A percentile compares a stretch with the other conserved stretches of the same genome.
Evolutionary conservation across 35 echinoderm and acorn worm species (phyloP).

Genomic region (Amphiura filiformis): DNA sequence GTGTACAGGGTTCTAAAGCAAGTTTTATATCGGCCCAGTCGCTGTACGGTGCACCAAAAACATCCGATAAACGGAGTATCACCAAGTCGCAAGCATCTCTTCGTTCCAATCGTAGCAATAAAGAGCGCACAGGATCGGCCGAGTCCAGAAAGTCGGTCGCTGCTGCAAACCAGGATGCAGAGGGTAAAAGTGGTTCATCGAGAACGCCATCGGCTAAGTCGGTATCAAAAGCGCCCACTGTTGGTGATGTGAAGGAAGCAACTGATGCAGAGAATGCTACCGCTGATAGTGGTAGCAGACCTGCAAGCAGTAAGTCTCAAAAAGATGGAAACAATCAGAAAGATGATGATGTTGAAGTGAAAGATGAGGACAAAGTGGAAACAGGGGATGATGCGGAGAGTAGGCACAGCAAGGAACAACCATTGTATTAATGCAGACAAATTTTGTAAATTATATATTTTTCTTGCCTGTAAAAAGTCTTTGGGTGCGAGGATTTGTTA

Average conservation of each 20-base stretch:
- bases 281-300: not conserved
- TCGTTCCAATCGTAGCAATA: not conserved
- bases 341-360: not conserved
- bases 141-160: not conserved
- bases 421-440: too few species aligned
- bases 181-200: slow-evolving; percentile 8
- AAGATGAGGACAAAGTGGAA: not conserved
- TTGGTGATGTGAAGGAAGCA: not conserved
- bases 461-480: too few species aligned
- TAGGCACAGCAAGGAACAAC: too few species aligned
- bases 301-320: not conserved
- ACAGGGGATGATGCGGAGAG: too few species aligned
- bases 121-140: slow-evolving; percentile 9
- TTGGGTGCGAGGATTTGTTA: too few species aligned
- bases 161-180: slow-evolving; percentile 1
- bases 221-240: not conserved
- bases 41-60: not conserved
- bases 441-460: too few species aligned
- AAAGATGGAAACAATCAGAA: not conserved
- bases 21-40: slow-evolving; percentile 34
- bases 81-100: slow-evolving; percentile 23
- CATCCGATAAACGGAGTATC: not conserved
- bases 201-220: not conserved
- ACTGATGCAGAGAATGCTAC: not conserved
- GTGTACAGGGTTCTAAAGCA: not conserved